These are phyloP conservation scores for Falco columbarius DNA, from an alignment of 2,797 vertebrate species.

Conservation along the genomic window DNA sequence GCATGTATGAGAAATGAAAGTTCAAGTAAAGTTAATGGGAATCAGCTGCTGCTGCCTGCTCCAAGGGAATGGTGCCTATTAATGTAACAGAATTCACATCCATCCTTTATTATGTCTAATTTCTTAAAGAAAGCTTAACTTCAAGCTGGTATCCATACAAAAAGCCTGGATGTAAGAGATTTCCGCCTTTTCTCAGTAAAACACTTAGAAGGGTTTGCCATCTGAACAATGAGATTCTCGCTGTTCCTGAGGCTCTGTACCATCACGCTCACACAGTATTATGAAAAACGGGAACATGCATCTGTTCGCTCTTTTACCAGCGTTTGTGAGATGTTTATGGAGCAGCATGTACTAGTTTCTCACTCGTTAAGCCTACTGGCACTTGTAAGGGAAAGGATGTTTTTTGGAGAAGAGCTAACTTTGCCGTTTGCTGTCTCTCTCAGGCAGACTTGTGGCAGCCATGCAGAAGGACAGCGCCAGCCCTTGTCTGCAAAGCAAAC, in stretches of 20 bases:
- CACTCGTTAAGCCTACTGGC: not conserved
- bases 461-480: not conserved
- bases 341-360: not conserved
- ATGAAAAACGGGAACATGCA: not conserved
- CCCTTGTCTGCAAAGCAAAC: not conserved
- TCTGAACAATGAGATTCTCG: not conserved
- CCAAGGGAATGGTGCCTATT: not conserved
- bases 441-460: not conserved
- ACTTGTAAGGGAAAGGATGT: not conserved
- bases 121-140: not conserved
- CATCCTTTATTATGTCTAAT: not conserved
- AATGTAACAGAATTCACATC: not conserved
- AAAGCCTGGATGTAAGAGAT: not conserved
- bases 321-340: not conserved
- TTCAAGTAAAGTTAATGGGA: conserved; percentile 33
- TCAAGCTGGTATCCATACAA: not conserved
- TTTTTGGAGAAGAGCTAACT: not conserved
- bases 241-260: not conserved
- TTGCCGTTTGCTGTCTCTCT: not conserved
- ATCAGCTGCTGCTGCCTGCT: conserved; percentile 41
- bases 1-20: not conserved
- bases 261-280: not conserved
- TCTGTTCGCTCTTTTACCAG: not conserved
- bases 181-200: not conserved
- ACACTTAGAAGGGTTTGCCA: not conserved